Evolutionary conservation across 2,888 invertebrate genomes (phyloP), one percentile per base, ranked within the genome.

Genomic region (Andrena haemorrhoa): DNA sequence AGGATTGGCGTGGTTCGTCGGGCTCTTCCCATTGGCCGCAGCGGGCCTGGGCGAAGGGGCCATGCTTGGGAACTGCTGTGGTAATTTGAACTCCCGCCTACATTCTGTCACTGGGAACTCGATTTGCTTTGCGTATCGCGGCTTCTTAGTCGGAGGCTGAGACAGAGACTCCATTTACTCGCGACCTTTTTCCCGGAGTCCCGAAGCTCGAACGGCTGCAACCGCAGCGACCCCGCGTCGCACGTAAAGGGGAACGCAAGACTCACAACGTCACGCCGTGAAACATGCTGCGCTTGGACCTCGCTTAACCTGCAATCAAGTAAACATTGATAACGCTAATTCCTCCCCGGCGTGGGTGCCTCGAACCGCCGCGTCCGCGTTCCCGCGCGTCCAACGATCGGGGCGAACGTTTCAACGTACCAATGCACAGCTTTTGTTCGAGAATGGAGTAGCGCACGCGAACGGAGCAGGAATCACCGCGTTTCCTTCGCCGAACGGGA

Each of bases 51-150:
- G 31, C 0, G n/a, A 29, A 31, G 65, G 60, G 0, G 74, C 70
- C 73, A 76, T 89, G 47, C 90, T 91, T 0, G 92, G 92, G 75
- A 83, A 92, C 6, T 92, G 90, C 49, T 86, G 89, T 0, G 89
- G 89, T 12, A 92, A 81, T 26, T 85, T 84, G 51, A 92, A 93
- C 72, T 91, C 83, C 10, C 91, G 87, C 16, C 89, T 64, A 12
- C 66, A 75, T 66, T 80, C 78, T 29, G 73, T 51, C 2, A 74
- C 2, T 2, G 53, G 76, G 0, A 23, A 16, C 23, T 51, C 33
- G 2, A n/a, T 29, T 0, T 23, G 20, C 0, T 35, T 33, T 4
- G 23, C 2, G 2, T 20, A 49, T 5, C 63, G 63, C 0, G 12
- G 1, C 20, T 31, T 80, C 1, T 77, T 80, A 20, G 8, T 3